Conservation (phyloP, 2,888 invertebrate species). For the Strigamia crassipes region DNA sequence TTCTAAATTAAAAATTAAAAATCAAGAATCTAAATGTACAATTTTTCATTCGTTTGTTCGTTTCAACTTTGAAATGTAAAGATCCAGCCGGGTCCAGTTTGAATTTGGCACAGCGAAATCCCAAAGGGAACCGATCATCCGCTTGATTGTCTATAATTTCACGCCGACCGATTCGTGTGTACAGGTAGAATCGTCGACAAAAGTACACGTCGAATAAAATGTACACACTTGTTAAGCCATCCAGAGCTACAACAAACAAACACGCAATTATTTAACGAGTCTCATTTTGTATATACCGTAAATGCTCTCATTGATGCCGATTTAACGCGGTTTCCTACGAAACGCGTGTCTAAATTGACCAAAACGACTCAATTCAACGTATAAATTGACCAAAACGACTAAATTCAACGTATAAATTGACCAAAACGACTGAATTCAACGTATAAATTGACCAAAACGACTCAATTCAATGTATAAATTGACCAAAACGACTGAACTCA, state of each 20-base stretch:
- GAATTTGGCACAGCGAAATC: slow-evolving; percentile 34
- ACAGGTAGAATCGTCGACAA: slow-evolving; percentile 36
- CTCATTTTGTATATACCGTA: no score
- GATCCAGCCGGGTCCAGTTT: not conserved
- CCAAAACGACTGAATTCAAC: no score
- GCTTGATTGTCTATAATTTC: slow-evolving; percentile 35
- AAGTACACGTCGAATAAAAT: not conserved
- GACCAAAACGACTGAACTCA: no score
- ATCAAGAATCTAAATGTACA: not conserved
- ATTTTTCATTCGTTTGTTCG: no score
- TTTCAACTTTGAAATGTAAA: not conserved
- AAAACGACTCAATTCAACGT: no score
- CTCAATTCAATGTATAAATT: no score
- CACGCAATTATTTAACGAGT: not conserved
- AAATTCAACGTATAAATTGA: no score
- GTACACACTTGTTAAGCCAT: not conserved
- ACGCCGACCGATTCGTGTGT: not conserved
- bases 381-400: no score
- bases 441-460: no score
- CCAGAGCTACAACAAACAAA: not conserved
- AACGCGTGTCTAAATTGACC: no score
- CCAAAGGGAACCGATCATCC: not conserved
- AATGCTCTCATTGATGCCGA: no score
- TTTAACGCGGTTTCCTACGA: no score
- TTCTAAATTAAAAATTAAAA: not conserved